Percentiles rank a stretch among this genome's conserved stretches.
Evolutionary conservation across 2,113 vertebrate species (phyloP).

Genomic region (Atrichornis clamosus): DNA sequence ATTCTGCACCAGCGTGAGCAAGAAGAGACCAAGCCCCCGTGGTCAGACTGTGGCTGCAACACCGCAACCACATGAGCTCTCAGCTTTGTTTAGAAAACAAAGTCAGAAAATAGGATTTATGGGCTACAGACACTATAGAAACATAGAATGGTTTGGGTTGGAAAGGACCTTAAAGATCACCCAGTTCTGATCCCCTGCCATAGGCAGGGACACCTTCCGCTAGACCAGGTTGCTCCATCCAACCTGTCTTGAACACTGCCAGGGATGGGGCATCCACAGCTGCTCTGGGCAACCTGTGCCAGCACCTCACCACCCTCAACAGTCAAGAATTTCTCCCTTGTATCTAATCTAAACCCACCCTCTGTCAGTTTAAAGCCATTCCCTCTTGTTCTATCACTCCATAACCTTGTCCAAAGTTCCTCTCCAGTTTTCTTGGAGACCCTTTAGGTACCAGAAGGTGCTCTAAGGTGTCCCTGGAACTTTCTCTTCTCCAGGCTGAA

Average conservation of each 20-base stretch:
- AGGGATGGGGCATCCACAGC: neutral
- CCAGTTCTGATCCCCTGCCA: rapidly evolving
- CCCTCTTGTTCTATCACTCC: neutral
- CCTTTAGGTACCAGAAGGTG: neutral
- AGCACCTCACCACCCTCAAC: neutral
- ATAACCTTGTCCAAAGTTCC: neutral
- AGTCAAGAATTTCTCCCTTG: neutral
- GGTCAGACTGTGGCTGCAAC: neutral
- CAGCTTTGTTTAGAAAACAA: neutral
- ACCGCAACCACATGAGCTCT: neutral
- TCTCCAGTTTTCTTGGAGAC: neutral
- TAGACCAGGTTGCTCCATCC: neutral
- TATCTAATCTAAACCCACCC: neutral
- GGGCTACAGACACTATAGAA: neutral
- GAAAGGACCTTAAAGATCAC: neutral
- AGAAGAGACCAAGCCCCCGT: neutral
- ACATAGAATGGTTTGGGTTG: neutral
- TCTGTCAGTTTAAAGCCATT: neutral
- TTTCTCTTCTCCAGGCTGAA: neutral
- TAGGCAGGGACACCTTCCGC: neutral
- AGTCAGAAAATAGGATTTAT: neutral
- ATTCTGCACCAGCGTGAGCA: neutral
- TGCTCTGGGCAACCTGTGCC: neutral
- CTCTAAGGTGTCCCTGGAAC: neutral
- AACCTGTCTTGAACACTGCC: neutral